phyloP scores from a whole-genome alignment of 2,113 vertebrate genomes.

The Peromyscus maniculatus region DNA sequence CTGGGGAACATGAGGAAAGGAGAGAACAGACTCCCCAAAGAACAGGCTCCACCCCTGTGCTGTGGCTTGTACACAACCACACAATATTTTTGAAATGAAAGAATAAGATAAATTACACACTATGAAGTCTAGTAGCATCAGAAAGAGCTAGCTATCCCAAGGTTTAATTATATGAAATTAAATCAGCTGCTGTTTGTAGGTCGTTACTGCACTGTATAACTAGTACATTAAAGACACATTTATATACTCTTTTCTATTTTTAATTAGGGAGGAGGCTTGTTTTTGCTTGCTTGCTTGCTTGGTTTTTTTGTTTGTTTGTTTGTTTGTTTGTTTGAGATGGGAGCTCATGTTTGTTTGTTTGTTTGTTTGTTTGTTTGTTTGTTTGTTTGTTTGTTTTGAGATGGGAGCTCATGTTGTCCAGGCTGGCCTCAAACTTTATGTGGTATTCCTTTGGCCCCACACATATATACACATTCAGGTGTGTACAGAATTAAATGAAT shows the following conservation, averaged over 20 bases:
- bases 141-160: not conserved
- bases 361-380: not conserved
- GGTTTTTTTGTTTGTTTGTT: not conserved
- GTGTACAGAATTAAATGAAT: not conserved
- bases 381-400: too few species aligned
- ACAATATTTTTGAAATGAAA: not conserved
- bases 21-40: not conserved
- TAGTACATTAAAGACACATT: not conserved
- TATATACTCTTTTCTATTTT: not conserved
- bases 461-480: not conserved
- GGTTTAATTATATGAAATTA: not conserved
- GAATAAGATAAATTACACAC: not conserved
- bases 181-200: not conserved
- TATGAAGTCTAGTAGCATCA: not conserved
- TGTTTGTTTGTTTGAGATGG: not conserved
- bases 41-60: not conserved
- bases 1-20: not conserved
- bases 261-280: not conserved
- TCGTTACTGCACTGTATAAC: not conserved
- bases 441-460: not conserved
- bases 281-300: not conserved
- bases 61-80: not conserved
- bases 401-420: not conserved
- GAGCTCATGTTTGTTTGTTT: not conserved
- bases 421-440: too few species aligned